These are phyloP conservation scores for Drosophila merina DNA, from an alignment of 2,888 invertebrate genomes.

Conservation along the genomic window DNA sequence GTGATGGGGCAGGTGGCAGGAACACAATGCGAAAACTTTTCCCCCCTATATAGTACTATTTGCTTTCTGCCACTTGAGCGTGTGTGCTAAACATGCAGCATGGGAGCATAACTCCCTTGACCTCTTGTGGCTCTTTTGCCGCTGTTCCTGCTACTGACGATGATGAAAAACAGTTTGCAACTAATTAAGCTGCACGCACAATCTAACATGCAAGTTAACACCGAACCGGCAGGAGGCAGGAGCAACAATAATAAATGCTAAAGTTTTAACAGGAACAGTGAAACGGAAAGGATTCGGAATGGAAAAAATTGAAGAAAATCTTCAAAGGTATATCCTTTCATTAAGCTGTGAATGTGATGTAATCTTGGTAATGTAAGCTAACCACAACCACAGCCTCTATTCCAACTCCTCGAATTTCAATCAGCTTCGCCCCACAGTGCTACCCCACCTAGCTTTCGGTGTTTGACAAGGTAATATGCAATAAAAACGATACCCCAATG, in stretches of 20 bases:
- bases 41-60: background rate
- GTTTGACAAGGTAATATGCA: slow-evolving; percentile 75
- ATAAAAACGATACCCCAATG: slow-evolving; percentile 69
- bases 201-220: slow-evolving; percentile 79
- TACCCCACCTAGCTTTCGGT: slow-evolving; percentile 18
- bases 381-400: slow-evolving; percentile 5
- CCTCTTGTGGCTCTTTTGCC: slow-evolving; percentile 21
- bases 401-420: background rate
- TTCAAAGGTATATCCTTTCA: too few species aligned
- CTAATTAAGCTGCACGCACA: slow-evolving; percentile 79
- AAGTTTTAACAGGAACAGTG: slow-evolving; percentile 15
- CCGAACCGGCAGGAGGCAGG: slow-evolving; percentile 41
- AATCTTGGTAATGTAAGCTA: background rate
- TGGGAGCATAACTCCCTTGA: slow-evolving; percentile 48
- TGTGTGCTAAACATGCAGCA: slow-evolving; percentile 56
- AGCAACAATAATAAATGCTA: slow-evolving; percentile 24
- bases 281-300: too few species aligned
- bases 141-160: slow-evolving; percentile 14
- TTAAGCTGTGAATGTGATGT: background rate
- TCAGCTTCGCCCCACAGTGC: slow-evolving; percentile 53
- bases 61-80: slow-evolving; percentile 34
- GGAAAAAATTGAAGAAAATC: too few species aligned
- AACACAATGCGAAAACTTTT: slow-evolving; percentile 43
- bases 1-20: background rate
- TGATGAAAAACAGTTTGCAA: slow-evolving; percentile 78